Evolutionary conservation across 2,888 invertebrate genomes (phyloP).

Genomic region (Slavum lentiscoides): DNA sequence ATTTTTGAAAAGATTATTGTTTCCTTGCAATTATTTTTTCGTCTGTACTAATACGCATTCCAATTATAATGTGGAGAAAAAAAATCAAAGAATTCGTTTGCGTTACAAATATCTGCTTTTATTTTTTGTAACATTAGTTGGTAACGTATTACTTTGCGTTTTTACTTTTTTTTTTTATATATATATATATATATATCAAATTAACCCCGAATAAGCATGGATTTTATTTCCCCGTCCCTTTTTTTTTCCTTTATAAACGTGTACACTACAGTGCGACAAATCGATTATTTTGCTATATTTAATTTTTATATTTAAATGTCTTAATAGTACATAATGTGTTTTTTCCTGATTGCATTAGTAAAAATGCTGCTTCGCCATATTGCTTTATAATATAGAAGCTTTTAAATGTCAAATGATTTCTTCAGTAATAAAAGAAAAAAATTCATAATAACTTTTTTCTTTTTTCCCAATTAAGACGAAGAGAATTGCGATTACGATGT

Average conservation of each 20-base stretch:
- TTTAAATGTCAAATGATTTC: not conserved
- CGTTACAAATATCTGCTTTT: too few species aligned
- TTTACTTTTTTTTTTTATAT: too few species aligned
- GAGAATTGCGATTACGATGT: constrained; percentile 9
- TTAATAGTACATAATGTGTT: not conserved
- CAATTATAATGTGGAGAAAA: not conserved
- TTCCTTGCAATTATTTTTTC: constrained; percentile 45
- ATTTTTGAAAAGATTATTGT: constrained; percentile 25
- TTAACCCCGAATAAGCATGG: too few species aligned
- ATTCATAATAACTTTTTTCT: constrained; percentile 24
- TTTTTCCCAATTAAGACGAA: constrained; percentile 34
- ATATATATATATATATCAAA: too few species aligned
- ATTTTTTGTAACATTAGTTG: too few species aligned
- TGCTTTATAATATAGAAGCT: not conserved
- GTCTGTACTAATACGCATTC: not conserved
- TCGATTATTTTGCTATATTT: not conserved
- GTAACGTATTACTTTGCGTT: too few species aligned
- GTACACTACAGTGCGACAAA: not conserved
- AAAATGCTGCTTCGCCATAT: not conserved
- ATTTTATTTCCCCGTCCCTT: not conserved
- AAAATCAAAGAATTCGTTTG: too few species aligned
- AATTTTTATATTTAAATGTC: not conserved
- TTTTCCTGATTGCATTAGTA: not conserved
- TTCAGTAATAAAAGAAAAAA: not conserved
- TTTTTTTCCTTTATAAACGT: not conserved